phyloP scores from a whole-genome alignment of 1,140 invertebrate genomes.

The Andrena cerasifolii region DNA sequence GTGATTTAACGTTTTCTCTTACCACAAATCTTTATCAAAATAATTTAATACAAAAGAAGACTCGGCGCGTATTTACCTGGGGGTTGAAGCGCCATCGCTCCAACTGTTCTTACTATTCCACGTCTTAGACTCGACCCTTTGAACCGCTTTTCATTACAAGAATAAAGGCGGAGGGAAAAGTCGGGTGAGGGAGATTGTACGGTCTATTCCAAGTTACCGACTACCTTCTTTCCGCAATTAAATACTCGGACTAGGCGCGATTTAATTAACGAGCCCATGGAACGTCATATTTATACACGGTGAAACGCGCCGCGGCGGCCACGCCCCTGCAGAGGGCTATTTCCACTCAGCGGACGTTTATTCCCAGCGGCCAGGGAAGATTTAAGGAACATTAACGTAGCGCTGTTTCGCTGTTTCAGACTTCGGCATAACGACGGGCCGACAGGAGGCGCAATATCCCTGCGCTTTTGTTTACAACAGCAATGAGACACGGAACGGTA shows the following conservation, averaged over 20 bases:
- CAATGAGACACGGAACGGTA: conserved; percentile 89
- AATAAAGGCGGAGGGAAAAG: background rate
- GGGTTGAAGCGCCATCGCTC: background rate
- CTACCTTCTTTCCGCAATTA: conserved; percentile 42
- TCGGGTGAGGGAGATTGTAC: conserved; percentile 18
- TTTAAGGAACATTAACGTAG: conserved; percentile 16
- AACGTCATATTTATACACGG: conserved; percentile 33
- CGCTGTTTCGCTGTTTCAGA: conserved; percentile 80
- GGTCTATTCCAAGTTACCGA: conserved; percentile 33
- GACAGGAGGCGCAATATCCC: conserved; percentile 88
- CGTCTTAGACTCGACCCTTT: background rate
- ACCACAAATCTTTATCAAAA: background rate
- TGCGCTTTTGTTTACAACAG: conserved; percentile 93
- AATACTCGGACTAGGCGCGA: conserved; percentile 21
- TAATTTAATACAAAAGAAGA: conserved; percentile 1
- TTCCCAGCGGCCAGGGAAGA: background rate
- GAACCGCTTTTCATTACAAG: conserved; percentile 37
- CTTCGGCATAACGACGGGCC: conserved; percentile 91
- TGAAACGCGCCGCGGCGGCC: background rate
- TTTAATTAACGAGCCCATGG: conserved; percentile 40
- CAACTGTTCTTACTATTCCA: background rate
- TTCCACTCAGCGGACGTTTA: conserved; percentile 6
- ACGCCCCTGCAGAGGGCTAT: background rate
- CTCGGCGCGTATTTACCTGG: no score
- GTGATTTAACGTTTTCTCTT: no score